A percentile compares a stretch with the other conserved stretches of the same genome.
These are phyloP conservation scores for Caenorhabditis latens DNA, from an alignment of 1,140 invertebrate species.

Conservation along the genomic window DNA sequence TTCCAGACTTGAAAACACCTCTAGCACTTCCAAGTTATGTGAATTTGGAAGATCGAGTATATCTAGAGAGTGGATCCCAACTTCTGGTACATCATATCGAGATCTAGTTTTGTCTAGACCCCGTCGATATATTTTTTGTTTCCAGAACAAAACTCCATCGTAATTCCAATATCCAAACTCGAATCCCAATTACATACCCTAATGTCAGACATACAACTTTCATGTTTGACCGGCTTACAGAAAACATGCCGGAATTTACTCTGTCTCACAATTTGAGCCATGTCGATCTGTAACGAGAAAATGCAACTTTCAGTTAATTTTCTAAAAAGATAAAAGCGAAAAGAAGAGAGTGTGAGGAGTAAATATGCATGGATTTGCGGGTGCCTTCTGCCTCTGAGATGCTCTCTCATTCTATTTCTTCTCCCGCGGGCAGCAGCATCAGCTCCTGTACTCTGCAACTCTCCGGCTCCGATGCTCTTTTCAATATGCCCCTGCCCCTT, in stretches of 20 bases:
- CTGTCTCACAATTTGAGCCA: conserved; percentile 83
- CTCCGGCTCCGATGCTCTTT: conserved; percentile 1
- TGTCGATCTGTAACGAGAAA: conserved; percentile 43
- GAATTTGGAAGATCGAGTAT: too few relatives aligned
- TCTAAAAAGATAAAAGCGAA: conserved; percentile 31
- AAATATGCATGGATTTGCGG: conserved; percentile 53
- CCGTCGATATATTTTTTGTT: background rate
- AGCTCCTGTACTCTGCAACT: background rate
- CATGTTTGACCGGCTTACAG: conserved; percentile 93
- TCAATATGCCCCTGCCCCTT: background rate
- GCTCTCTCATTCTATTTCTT: conserved; percentile 30
- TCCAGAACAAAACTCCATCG: background rate
- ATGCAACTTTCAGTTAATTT: conserved; percentile 15
- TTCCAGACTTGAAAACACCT: too few relatives aligned
- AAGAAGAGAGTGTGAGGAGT: conserved; percentile 27
- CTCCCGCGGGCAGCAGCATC: background rate
- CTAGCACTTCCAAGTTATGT: too few relatives aligned
- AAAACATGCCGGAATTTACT: conserved; percentile 99
- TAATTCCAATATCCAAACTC: background rate
- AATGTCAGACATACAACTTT: conserved; percentile 99
- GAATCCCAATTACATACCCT: conserved; percentile 78
- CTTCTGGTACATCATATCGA: too few relatives aligned
- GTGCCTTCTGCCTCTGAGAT: conserved; percentile 30
- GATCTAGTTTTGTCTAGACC: too few relatives aligned
- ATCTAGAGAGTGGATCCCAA: too few relatives aligned